Conservation (phyloP, 92 coral and sea anemone genomes). For the Umimayanthus kanabou region DNA sequence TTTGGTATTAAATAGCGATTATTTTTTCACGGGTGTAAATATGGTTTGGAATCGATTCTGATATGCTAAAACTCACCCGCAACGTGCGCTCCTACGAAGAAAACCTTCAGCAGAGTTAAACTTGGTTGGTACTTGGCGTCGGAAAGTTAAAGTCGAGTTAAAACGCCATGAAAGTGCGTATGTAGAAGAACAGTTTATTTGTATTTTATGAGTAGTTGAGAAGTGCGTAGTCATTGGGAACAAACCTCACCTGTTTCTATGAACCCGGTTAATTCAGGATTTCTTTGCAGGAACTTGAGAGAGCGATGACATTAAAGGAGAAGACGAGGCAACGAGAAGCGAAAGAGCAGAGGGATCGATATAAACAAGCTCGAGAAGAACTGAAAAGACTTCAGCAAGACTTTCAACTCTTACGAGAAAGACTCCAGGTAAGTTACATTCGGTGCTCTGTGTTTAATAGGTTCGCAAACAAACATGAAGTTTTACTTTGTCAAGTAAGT, state of each 20-base stretch:
- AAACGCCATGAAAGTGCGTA: background rate
- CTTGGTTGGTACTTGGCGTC: background rate
- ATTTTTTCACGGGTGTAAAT: too few relatives aligned
- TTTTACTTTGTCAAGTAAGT: background rate
- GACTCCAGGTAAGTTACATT: slow-evolving; percentile 68
- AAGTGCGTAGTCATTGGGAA: background rate
- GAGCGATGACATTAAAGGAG: slow-evolving; percentile 76
- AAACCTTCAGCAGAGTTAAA: background rate
- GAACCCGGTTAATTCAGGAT: background rate
- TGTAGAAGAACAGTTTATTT: background rate
- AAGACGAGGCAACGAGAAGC: slow-evolving; percentile 86
- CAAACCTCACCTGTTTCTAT: background rate
- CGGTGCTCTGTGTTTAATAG: background rate
- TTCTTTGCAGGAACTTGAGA: slow-evolving; percentile 81
- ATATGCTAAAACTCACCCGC: too few relatives aligned
- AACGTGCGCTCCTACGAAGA: background rate
- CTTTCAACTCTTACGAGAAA: slow-evolving; percentile 64
- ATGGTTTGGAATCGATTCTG: too few relatives aligned
- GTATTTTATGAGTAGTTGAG: background rate
- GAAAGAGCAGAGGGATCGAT: slow-evolving; percentile 82
- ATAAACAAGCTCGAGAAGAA: slow-evolving; percentile 76
- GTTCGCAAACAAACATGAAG: background rate
- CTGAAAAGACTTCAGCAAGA: slow-evolving; percentile 69
- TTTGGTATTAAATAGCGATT: background rate
- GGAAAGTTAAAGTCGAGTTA: background rate